These are phyloP conservation scores for Coleophora flavipennella DNA, from an alignment of 2,888 invertebrate species.

Conservation along the genomic window DNA sequence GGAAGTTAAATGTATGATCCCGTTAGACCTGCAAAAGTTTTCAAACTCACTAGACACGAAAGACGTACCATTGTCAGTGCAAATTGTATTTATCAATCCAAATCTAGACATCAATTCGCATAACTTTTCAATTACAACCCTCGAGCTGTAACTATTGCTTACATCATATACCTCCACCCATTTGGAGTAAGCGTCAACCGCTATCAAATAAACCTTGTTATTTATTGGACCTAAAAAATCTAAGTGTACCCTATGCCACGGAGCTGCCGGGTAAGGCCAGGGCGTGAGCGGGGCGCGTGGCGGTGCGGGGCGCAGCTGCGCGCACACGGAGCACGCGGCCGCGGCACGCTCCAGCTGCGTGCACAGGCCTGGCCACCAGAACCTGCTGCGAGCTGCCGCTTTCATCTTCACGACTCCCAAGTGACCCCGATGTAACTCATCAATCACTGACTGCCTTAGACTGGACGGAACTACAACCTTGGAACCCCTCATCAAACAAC, in stretches of 20 bases:
- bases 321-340: constrained; percentile 1
- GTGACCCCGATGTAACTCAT: constrained; percentile 1
- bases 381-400: background rate
- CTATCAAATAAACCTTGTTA: constrained; percentile 8
- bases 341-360: background rate
- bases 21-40: constrained; percentile 11
- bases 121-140: constrained; percentile 7
- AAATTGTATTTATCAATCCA: constrained; percentile 3
- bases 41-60: constrained; percentile 11
- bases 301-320: constrained; percentile 1
- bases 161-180: constrained; percentile 13
- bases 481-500: constrained; percentile 2
- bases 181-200: constrained; percentile 14
- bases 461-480: constrained; percentile 1
- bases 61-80: constrained; percentile 10
- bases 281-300: constrained; percentile 1
- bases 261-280: constrained; percentile 1
- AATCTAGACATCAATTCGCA: constrained; percentile 3
- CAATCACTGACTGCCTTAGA: background rate
- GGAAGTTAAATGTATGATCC: constrained; percentile 11
- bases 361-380: constrained; percentile 4
- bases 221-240: constrained; percentile 15
- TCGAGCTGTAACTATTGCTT: constrained; percentile 1
- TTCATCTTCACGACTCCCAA: constrained; percentile 2
- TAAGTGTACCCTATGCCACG: constrained; percentile 4